Evolutionary conservation across 2,797 vertebrate species (phyloP).

Genomic region (Selene dorsalis): DNA sequence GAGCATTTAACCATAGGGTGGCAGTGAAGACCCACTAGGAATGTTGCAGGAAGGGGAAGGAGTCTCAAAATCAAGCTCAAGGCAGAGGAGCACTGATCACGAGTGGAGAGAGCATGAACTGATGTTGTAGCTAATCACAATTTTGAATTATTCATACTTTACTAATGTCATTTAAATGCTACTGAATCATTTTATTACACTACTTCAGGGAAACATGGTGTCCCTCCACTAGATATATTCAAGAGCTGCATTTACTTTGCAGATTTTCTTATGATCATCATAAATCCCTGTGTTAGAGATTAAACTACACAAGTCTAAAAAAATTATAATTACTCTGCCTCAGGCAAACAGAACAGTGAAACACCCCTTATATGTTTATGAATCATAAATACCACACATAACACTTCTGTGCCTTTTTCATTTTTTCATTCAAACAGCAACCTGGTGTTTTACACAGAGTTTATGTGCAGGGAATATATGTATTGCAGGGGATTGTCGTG

Average conservation of each 20-base stretch:
- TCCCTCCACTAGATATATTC: not conserved
- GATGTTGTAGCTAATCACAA: not conserved
- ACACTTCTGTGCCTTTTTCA: too few relatives aligned
- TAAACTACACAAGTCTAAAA: not conserved
- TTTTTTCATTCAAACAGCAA: too few relatives aligned
- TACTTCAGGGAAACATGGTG: not conserved
- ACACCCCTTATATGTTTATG: too few relatives aligned
- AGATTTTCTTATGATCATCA: not conserved
- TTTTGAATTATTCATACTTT: not conserved
- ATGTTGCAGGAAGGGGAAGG: not conserved
- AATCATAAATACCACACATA: not conserved
- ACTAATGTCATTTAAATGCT: not conserved
- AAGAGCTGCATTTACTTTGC: not conserved
- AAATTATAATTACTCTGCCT: not conserved
- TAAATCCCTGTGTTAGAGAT: not conserved
- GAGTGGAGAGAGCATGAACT: not conserved
- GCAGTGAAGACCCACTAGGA: slow-evolving; percentile 55
- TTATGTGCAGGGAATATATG: not conserved
- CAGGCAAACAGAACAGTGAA: not conserved
- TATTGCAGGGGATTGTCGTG: not conserved
- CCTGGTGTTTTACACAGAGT: not conserved
- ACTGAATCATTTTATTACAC: not conserved
- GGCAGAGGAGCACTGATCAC: not conserved
- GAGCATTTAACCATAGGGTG: slow-evolving; percentile 69
- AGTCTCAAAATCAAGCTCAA: not conserved